These are phyloP conservation scores for Potamarius usumacintae DNA, from an alignment of 2,113 vertebrate genomes.

Conservation along the genomic window DNA sequence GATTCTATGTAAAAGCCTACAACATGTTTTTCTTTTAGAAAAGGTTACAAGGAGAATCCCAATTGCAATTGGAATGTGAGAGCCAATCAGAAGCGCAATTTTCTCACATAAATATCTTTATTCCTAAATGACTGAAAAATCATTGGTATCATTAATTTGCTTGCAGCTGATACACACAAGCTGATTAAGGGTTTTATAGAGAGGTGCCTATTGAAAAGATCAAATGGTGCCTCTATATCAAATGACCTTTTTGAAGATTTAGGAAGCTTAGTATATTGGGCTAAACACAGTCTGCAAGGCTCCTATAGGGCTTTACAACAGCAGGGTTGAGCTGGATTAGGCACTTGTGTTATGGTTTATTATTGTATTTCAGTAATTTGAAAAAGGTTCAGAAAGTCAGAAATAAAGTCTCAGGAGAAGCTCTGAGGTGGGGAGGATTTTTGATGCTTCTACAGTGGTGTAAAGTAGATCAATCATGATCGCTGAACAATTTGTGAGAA, in stretches of 20 bases:
- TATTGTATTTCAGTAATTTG: constrained; percentile 5
- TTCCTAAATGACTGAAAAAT: constrained; percentile 6
- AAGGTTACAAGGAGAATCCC: not conserved
- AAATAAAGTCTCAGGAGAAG: not conserved
- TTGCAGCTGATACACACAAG: constrained; percentile 10
- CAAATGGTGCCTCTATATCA: constrained; percentile 29
- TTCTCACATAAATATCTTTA: constrained; percentile 9
- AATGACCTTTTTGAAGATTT: constrained; percentile 43
- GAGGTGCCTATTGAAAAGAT: constrained; percentile 10
- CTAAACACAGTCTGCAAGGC: constrained; percentile 14
- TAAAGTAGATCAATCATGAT: not conserved
- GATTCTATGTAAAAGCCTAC: not conserved
- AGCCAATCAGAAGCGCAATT: not conserved
- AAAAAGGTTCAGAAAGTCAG: not conserved
- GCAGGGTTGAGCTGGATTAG: not conserved
- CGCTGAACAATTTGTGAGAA: not conserved
- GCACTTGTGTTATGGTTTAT: not conserved
- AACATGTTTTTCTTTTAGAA: not conserved
- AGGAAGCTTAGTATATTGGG: constrained; percentile 22
- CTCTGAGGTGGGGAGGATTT: not conserved
- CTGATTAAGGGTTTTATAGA: constrained; percentile 22
- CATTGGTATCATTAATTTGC: constrained; percentile 6
- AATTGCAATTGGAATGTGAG: not conserved
- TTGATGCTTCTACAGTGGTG: not conserved
- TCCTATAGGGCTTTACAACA: constrained; percentile 3